These are phyloP conservation scores for Neoniphon sammara DNA, from an alignment of 2,797 vertebrate species.

Conservation along the genomic window DNA sequence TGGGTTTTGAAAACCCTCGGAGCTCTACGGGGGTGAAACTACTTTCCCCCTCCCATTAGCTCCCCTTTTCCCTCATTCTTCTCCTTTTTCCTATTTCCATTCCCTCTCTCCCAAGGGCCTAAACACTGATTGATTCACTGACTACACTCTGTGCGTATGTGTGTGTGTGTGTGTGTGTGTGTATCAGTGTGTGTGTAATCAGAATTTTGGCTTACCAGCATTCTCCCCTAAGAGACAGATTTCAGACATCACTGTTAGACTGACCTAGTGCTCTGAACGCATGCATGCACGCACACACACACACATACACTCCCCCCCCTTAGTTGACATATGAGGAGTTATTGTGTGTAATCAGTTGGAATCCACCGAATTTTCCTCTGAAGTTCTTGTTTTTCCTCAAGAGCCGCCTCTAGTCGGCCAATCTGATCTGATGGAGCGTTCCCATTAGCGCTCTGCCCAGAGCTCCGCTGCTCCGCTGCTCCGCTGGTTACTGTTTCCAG, in stretches of 20 bases:
- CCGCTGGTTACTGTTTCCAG: slow-evolving; percentile 10
- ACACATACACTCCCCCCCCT: slow-evolving; percentile 2
- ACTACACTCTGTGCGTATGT: slow-evolving; percentile 38
- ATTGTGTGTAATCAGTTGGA: slow-evolving; percentile 50
- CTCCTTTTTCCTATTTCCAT: slow-evolving; percentile 63
- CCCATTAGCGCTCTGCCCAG: slow-evolving; percentile 15
- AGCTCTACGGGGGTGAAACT: slow-evolving; percentile 48
- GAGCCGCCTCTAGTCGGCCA: slow-evolving; percentile 30
- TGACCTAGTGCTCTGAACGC: slow-evolving; percentile 49
- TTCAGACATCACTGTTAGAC: slow-evolving; percentile 59
- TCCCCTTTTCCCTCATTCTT: slow-evolving; percentile 39
- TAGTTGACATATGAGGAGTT: slow-evolving; percentile 41
- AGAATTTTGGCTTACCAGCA: slow-evolving; percentile 55
- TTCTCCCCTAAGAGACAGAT: slow-evolving; percentile 63
- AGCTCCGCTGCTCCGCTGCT: slow-evolving; percentile 19
- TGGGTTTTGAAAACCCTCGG: slow-evolving; percentile 55
- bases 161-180: slow-evolving; percentile 39
- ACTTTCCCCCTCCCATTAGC: slow-evolving; percentile 56
- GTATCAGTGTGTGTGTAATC: slow-evolving; percentile 53
- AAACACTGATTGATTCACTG: slow-evolving; percentile 75
- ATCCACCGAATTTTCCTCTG: slow-evolving; percentile 36
- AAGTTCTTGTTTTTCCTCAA: slow-evolving; percentile 34
- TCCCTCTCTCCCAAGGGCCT: slow-evolving; percentile 57
- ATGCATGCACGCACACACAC: slow-evolving; percentile 11
- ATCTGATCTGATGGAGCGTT: slow-evolving; percentile 32